A percentile compares a stretch with the other conserved stretches of the same genome.
Conservation (phyloP, 2,888 invertebrate species). For the Drepana falcataria region DNA sequence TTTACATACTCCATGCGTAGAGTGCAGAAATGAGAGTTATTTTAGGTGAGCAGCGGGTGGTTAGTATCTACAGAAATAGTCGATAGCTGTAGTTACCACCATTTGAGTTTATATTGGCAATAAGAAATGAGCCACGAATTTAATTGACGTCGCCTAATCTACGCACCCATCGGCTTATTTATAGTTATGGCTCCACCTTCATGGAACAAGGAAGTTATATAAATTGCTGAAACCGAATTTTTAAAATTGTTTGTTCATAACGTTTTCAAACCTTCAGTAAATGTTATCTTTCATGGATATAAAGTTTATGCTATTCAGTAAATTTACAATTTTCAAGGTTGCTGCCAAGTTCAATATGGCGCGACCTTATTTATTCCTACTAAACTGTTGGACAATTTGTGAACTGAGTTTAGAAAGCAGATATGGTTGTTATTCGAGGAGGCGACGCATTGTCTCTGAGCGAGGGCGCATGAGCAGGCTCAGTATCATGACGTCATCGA, state of each 20-base stretch:
- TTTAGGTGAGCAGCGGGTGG: background rate
- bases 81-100: background rate
- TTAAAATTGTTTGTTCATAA: too few species aligned
- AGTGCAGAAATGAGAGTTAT: constrained; percentile 11
- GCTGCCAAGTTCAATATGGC: background rate
- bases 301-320: too few species aligned
- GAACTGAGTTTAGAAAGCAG: background rate
- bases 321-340: background rate
- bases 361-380: background rate
- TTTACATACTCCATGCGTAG: constrained; percentile 21
- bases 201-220: background rate
- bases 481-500: constrained; percentile 50
- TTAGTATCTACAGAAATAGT: background rate
- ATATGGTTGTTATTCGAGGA: constrained; percentile 12
- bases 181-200: background rate
- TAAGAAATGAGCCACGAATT: background rate
- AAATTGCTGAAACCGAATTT: background rate
- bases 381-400: too few species aligned
- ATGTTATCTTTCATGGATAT: background rate
- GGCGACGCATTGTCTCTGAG: constrained; percentile 41
- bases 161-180: background rate
- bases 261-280: background rate
- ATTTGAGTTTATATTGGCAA: background rate
- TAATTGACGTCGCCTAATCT: background rate
- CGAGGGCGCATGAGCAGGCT: constrained; percentile 35